Conservation (phyloP, 2,888 invertebrate species). For the Frankliniella intonsa region DNA sequence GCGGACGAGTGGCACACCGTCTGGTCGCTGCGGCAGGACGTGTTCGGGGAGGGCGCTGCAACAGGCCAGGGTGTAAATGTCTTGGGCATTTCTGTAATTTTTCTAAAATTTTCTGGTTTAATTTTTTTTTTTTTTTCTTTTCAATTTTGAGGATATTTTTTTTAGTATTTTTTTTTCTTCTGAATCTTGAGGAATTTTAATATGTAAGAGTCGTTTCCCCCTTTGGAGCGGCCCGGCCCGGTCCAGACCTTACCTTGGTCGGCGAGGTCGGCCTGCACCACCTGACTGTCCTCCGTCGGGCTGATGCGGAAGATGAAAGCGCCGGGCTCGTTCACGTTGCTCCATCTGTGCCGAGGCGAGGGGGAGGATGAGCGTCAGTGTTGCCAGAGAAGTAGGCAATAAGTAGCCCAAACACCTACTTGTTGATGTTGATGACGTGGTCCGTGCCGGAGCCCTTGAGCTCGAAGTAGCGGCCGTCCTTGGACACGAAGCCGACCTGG, state of each 20-base stretch:
- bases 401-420: conserved; percentile 58
- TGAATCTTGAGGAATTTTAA: no score
- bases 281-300: conserved; percentile 51
- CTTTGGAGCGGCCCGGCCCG: no score
- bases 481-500: conserved; percentile 86
- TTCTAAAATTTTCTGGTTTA: no score
- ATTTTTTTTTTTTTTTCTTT: no score
- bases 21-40: conserved; percentile 60
- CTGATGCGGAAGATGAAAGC: conserved; percentile 75
- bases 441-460: conserved; percentile 89
- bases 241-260: conserved; percentile 29
- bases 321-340: conserved; percentile 80
- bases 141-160: no score
- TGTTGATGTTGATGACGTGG: conserved; percentile 71
- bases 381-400: not conserved
- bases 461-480: conserved; percentile 69
- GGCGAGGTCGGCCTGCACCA: conserved; percentile 12
- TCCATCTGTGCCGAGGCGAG: conserved; percentile 60
- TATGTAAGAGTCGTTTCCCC: not conserved
- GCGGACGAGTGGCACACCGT: conserved; percentile 77
- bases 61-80: not conserved
- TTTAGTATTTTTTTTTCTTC: no score
- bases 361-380: not conserved
- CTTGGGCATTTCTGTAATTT: no score
- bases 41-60: conserved; percentile 27